Base-by-base conservation (phyloP, 2,797 vertebrate genomes). In the Melanotaenia nigrans region DNA sequence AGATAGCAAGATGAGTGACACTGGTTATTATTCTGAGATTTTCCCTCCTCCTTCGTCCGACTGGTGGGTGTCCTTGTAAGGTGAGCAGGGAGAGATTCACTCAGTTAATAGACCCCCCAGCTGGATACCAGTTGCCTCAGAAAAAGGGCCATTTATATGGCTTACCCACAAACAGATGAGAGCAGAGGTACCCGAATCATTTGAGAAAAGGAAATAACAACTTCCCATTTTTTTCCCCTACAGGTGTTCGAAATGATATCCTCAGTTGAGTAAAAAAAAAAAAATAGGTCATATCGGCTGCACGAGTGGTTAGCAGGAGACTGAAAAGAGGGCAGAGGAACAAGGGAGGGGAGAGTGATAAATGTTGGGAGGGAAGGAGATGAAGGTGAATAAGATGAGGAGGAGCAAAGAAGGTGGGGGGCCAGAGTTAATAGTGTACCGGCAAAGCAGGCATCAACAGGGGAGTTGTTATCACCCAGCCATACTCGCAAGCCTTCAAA, bases 41-140 rank as follows among this genome's bases (percentile, higher is more conserved):
- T 82, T 61, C 56, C 57, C 45, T 61, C 69, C 62, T 55, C 33
- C 51, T 67, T 58, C 61, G 18, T 88, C 80, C 90, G 89, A 94
- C 82, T 88, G 84, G 80, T 83, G 30, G 85, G 75, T 78, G 87
- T 93, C 94, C 93, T 94, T 92, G 93, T 90, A 77, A 65, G 61
- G 64, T 66, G 78, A 79, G 66, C 68, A 42, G 72, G 59, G 54
- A 86, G 72, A 88, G 64, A 79, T 70, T 73, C 22, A 22, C 61
- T 71, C 36, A 14, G 82, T 84, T 93, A 92, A 90, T 90, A 85
- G 81, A 91, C 78, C 78, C 75, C 78, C 65, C 75, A 77, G 81
- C 73, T 73, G 71, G 81, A 82, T 86, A 84, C 87, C 73, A 75
- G 61, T 83, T 24, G 64, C 66, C 77, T 13, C 58, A 32, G 11